These are phyloP conservation scores for Typhlomys cinereus DNA, from an alignment of 2,113 vertebrate genomes.

Conservation along the genomic window DNA sequence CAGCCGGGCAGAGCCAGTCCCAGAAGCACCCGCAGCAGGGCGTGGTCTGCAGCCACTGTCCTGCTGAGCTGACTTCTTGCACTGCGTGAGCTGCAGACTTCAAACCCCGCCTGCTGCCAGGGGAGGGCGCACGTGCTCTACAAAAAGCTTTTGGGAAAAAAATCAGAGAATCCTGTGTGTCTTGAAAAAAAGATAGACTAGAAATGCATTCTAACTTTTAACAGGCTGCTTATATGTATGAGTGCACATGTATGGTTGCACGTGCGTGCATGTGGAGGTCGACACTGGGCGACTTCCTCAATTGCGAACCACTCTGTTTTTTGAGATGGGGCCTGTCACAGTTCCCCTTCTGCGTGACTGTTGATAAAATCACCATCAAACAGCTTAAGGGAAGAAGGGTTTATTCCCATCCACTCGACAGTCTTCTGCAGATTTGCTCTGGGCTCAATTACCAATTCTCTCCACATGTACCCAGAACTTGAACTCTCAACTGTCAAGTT, in stretches of 20 bases:
- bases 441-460: no score
- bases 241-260: neutral
- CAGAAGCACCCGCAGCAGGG: neutral
- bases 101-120: neutral
- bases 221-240: neutral
- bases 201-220: neutral
- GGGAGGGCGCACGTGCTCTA: constrained; percentile 10
- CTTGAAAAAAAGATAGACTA: neutral
- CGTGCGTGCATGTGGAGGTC: neutral
- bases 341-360: no score
- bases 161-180: neutral
- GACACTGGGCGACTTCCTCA: neutral
- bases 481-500: no score
- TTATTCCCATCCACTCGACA: no score
- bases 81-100: neutral
- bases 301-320: neutral
- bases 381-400: no score
- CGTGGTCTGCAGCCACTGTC: neutral
- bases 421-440: no score
- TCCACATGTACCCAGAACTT: no score
- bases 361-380: no score
- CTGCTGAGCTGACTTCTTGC: neutral
- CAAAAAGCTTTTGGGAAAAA: neutral
- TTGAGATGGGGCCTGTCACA: no score
- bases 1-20: neutral